Base-by-base conservation (phyloP, 2,888 invertebrate genomes). In the Andrena hattorfiana region DNA sequence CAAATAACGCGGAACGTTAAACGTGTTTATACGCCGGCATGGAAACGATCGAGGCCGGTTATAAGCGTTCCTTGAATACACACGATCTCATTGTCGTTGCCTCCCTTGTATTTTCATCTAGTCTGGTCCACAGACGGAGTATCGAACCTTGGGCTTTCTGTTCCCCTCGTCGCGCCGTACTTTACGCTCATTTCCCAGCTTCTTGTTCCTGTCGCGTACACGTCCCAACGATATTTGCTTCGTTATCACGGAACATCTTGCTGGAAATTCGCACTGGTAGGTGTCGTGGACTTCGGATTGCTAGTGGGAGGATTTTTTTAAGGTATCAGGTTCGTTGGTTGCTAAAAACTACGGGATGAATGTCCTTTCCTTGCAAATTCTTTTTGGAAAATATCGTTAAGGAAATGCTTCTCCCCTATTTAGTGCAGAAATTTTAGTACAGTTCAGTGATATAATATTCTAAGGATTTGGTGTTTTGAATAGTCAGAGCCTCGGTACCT, bases 1-100 rank as follows among this genome's bases (percentile, higher is more conserved):
- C 66, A 30, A 60, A 66, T 64, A 59, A 73, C 64, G 28, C 42
- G 56, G 56, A 42, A 73, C 23, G 48, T 66, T 73, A 56, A 73
- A 42, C 56, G 66, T 30, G 66, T 30, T 73, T 66, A 42, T 56
- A 23, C 54, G 42, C 20, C 69, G 35, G 48, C 7, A 23, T 28
- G 64, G 20, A 59, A 42, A 56, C 28, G 28, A 66, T 28, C 64
- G 28, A 10, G 64, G 13, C 28, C 10, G 42, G 28, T 35, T 10
- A 23, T 59, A 28, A 64, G 35, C 56, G 66, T 48, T 64, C 13
- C 13, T 42, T 7, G 70, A 62, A 42, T 20, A 62, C 42, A 42
- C 60, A 13, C 48, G 42, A 62, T 42, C 70, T 42, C 70, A 42
- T 66, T 30, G 32, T 54, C 42, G 16, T 4, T 7, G 60, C 30